Base-by-base conservation (phyloP, 2,888 invertebrate species). In the Agrotis clavis region DNA sequence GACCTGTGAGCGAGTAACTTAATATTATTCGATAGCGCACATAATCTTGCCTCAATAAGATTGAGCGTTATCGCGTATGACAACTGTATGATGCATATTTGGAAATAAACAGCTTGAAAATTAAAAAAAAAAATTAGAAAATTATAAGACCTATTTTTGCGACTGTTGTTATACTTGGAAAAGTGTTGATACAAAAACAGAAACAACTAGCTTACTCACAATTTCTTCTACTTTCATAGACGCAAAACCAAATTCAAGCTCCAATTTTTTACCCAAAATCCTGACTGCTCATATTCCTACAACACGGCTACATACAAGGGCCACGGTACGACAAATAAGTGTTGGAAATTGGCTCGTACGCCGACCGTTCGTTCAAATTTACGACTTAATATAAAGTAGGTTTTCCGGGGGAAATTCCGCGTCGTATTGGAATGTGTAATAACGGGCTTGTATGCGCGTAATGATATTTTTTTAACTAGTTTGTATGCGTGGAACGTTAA, bases 341-440 rank as follows among this genome's bases (percentile, higher is more conserved):
- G 90, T 83, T 86, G 88, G 87, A 90, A 92, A 91, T 91, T 91
- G 92, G 90, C 88, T 89, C 89, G 87, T 87, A 84, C 88, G 88
- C 89, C 91, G 91, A 80, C 83, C 84, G 90, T 91, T 90, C 83
- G 87, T 88, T 87, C 88, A 87, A 92, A 93, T 93, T 93, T 93
- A 93, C 90, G 92, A 90, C 91, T 92, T 91, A 92, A 93, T 93
- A 92, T 92, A 92, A 92, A 90, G 88, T 91, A 89, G 90, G 89
- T 89, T 92, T 91, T 87, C 89, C 87, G 88, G 88, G 87, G 87
- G 85, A 88, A 86, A 89, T 90, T 88, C 87, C 84, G 83, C 77
- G 86, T 84, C 85, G 87, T 86, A 84, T 86, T 85, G 88, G 86
- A 85, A 85, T 84, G 81, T 82, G 83, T 87, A 82, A 84, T 87